Base-by-base conservation (phyloP, 2,113 vertebrate genomes). In the Burhinus bistriatus region DNA sequence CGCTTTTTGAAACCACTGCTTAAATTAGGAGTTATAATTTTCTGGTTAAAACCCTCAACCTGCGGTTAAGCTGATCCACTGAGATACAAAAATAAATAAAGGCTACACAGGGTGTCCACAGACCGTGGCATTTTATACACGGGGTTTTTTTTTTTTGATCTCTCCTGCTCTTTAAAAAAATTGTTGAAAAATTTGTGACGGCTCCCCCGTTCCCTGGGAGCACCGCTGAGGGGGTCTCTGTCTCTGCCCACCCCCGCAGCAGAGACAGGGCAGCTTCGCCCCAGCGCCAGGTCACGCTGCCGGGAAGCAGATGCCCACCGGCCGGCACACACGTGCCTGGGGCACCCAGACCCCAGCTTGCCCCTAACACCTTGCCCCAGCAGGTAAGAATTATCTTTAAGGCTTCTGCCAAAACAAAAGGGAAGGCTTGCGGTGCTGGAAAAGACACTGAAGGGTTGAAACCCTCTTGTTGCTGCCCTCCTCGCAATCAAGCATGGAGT, bases 251-350 rank as follows among this genome's bases (percentile, higher is more conserved):
- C 61, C n/a, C 22, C 49, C 11, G 22, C 47, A 49, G 47, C 21
- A 23, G 47, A 49, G 21, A 49, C 22, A 21, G 47, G 47, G 47
- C 47, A 23, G 47, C 47, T 51, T 51, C 12, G 22, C 49, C 49
- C 49, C 49, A 51, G 47, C 49, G 49, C 49, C 49, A 25, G 49
- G 49, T 51, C 49, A 51, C 12, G 49, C 49, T 51, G 49, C 49
- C 5, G 3, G 42, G 29, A 29, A 59, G 32, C 36, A 30, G 66
- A 27, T 12, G 52, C 44, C 65, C 38, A 5, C 19, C 0, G 5
- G 17, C 18, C 2, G 8, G 44, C 42, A 26, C 8, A 2, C 38
- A 12, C 1, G 1, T 3, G n/a, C 10, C 3, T 2, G 1, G 40
- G 6, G 26, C 86, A 9, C 12, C 69, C 76, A 34, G 69, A 23